Evolutionary conservation across 2,888 invertebrate genomes (phyloP).

Genomic region (Drosophila mimetica): DNA sequence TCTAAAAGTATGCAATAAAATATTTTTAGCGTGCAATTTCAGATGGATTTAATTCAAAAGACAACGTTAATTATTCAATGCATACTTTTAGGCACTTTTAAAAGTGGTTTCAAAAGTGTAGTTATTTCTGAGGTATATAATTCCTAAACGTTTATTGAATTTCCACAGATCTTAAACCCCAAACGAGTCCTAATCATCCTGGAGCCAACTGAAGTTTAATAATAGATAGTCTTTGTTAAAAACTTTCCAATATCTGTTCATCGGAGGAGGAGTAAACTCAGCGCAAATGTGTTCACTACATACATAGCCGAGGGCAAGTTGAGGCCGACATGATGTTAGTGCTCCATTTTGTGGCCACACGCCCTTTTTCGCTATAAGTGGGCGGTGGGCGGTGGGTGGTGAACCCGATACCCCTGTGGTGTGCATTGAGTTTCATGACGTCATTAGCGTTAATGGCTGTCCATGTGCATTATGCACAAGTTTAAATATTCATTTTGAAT

Average conservation of each 20-base stretch:
- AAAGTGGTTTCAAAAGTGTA: too few relatives aligned
- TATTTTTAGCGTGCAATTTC: too few relatives aligned
- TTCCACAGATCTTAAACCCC: not conserved
- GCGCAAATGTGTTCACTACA: conserved; percentile 9
- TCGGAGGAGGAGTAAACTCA: not conserved
- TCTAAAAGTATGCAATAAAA: too few relatives aligned
- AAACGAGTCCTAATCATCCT: too few relatives aligned
- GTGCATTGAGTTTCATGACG: conserved; percentile 79
- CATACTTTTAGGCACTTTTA: not conserved
- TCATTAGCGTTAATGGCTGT: conserved; percentile 75
- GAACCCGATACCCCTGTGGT: conserved; percentile 17
- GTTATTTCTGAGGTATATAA: not conserved
- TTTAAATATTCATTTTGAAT: conserved; percentile 63
- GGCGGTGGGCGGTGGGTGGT: not conserved
- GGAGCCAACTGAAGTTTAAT: conserved; percentile 15
- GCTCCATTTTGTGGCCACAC: conserved; percentile 38
- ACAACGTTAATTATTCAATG: too few relatives aligned
- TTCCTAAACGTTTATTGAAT: not conserved
- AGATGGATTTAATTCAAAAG: too few relatives aligned
- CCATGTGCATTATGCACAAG: conserved; percentile 68
- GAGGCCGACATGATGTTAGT: conserved; percentile 28
- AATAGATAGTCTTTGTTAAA: conserved; percentile 40
- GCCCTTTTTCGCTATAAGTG: not conserved
- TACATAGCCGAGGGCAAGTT: conserved; percentile 15
- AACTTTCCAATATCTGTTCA: conserved; percentile 58